Conservation (phyloP, 2,113 vertebrate species). For the Barnardius zonarius region DNA sequence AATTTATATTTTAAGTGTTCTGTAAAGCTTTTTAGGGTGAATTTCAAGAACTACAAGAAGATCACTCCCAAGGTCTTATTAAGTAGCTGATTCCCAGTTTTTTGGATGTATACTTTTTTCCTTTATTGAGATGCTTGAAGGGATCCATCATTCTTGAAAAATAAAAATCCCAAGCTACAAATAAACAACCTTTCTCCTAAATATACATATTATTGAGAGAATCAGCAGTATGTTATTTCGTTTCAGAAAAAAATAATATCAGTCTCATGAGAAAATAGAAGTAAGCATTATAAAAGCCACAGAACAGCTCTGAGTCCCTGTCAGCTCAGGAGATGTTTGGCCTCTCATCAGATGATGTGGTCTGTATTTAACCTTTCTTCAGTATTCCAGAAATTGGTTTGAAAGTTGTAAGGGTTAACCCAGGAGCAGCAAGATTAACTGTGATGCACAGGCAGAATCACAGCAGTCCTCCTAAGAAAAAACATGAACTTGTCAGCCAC, state of each 20-base stretch:
- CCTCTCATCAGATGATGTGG: background rate
- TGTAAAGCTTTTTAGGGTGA: background rate
- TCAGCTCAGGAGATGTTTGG: background rate
- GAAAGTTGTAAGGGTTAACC: background rate
- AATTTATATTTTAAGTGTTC: background rate
- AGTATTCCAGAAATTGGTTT: background rate
- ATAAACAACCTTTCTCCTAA: background rate
- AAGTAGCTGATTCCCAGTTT: background rate
- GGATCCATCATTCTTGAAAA: background rate
- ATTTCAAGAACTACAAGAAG: background rate
- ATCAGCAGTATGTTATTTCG: background rate
- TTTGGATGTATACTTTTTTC: background rate
- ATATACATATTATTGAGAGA: rapidly evolving
- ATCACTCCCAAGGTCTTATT: background rate
- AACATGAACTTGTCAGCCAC: background rate
- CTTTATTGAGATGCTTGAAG: background rate
- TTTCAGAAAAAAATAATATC: background rate
- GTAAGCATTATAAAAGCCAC: background rate
- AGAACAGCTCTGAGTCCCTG: background rate
- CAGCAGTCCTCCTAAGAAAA: background rate
- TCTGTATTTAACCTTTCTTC: background rate
- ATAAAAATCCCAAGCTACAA: background rate
- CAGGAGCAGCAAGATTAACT: background rate
- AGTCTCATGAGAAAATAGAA: background rate
- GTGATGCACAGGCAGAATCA: rapidly evolving